These are phyloP conservation scores for Lucifuga dentata DNA, from an alignment of 2,113 vertebrate species.

Conservation along the genomic window DNA sequence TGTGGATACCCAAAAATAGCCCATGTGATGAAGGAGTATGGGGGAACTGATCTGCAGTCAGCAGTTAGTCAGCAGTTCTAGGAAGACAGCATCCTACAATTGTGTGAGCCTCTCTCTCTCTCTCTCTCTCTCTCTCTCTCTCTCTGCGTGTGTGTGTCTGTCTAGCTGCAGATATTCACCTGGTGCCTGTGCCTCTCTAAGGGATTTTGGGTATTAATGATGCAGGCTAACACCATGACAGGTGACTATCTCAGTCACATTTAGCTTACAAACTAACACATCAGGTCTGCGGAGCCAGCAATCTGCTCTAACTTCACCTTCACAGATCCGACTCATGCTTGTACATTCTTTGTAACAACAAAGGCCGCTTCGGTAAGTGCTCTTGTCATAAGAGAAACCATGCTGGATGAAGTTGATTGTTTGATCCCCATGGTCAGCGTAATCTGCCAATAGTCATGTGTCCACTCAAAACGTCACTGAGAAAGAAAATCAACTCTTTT, in stretches of 20 bases:
- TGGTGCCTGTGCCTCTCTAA: constrained; percentile 33
- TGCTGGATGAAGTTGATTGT: neutral
- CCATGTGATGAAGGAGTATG: too few relatives aligned
- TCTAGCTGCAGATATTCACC: constrained; percentile 45
- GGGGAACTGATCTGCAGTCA: too few relatives aligned
- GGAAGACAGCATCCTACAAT: neutral
- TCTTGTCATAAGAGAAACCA: neutral
- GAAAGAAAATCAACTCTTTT: too few relatives aligned
- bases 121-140: too few relatives aligned
- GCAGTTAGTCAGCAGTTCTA: neutral
- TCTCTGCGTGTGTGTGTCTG: neutral
- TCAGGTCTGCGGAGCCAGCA: constrained; percentile 16
- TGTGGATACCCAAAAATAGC: too few relatives aligned
- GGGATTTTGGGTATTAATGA: constrained; percentile 52
- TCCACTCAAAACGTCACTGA: too few relatives aligned
- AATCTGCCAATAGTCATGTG: neutral
- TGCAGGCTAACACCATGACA: constrained; percentile 55
- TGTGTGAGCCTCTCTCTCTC: neutral
- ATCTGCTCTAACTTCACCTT: constrained; percentile 19
- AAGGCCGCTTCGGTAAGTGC: too few relatives aligned
- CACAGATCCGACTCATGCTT: constrained; percentile 1
- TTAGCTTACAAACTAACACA: constrained; percentile 33
- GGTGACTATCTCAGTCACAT: constrained; percentile 49
- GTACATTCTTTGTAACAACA: too few relatives aligned
- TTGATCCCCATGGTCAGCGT: neutral